phyloP scores from a whole-genome alignment of 2,888 invertebrate genomes.

The Lasioglossum morio region DNA sequence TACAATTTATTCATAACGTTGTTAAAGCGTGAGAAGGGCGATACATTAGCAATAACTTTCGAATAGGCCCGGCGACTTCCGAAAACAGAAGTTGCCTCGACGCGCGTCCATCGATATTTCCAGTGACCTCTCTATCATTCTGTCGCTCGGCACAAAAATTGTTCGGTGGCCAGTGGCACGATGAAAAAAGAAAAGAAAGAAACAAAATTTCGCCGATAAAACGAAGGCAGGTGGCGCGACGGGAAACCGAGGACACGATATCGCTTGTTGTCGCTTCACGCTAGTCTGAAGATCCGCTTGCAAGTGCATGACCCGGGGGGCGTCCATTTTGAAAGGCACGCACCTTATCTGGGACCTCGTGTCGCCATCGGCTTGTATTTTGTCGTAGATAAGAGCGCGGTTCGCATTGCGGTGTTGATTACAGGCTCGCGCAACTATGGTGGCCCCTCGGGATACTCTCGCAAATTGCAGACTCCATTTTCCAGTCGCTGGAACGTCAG shows the following conservation, averaged over 20 bases:
- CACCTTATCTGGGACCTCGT: conserved; percentile 60
- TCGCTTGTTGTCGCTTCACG: conserved; percentile 1
- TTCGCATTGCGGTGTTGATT: conserved; percentile 22
- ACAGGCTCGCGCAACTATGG: conserved; percentile 45
- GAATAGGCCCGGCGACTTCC: not conserved
- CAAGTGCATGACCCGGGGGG: conserved; percentile 56
- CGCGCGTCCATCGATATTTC: not conserved
- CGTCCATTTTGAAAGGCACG: conserved; percentile 69
- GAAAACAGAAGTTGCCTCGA: not conserved
- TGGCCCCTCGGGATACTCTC: conserved; percentile 6
- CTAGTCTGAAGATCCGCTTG: conserved; percentile 34
- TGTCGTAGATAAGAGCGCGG: conserved; percentile 59
- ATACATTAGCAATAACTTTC: not conserved
- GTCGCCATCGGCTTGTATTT: conserved; percentile 57
- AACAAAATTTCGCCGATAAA: not conserved
- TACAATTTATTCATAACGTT: not conserved
- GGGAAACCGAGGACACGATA: conserved; percentile 2
- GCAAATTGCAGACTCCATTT: conserved; percentile 9
- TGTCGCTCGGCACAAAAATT: not conserved
- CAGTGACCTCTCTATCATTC: not conserved
- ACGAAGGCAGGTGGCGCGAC: conserved; percentile 10
- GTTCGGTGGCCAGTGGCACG: not conserved
- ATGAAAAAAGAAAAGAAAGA: not conserved
- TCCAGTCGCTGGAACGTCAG: not conserved
- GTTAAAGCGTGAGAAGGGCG: not conserved